Conservation (phyloP, 2,113 vertebrate genomes). For the Circaetus gallicus region DNA sequence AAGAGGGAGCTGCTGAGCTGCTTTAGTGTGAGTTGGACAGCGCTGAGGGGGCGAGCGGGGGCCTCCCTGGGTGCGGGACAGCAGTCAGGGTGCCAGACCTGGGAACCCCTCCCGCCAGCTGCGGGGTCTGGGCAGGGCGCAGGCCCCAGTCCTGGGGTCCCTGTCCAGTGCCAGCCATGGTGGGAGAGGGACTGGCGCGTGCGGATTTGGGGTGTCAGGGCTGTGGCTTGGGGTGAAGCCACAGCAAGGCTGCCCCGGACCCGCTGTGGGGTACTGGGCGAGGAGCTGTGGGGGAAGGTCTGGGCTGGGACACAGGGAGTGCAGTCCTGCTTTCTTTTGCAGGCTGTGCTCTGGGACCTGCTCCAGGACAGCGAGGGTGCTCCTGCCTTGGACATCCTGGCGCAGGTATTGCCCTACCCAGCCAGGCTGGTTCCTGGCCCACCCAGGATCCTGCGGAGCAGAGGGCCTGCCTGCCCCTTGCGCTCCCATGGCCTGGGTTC, state of each 20-base stretch:
- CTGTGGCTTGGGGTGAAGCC: not conserved
- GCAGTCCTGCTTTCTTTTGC: not conserved
- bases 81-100: not conserved
- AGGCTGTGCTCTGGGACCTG: constrained; percentile 86
- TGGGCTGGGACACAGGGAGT: not conserved
- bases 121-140: rapidly evolving
- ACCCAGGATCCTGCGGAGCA: not conserved
- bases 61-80: too few species aligned
- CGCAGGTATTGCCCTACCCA: constrained; percentile 72
- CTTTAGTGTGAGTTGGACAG: constrained; percentile 81
- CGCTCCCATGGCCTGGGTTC: not conserved
- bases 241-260: not conserved
- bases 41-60: rapidly evolving
- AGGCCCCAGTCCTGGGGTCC: too few species aligned
- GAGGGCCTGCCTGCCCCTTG: too few species aligned
- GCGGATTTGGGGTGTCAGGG: not conserved
- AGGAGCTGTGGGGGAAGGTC: not conserved
- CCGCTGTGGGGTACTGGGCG: not conserved
- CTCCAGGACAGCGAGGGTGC: constrained; percentile 80
- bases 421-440: too few species aligned
- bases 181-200: not conserved
- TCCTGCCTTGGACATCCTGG: constrained; percentile 76
- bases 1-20: constrained; percentile 87
- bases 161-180: not conserved
- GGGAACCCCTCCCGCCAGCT: not conserved